Evolutionary conservation across 2,888 invertebrate genomes (phyloP).

Genomic region (Leptopterna dolabrata): DNA sequence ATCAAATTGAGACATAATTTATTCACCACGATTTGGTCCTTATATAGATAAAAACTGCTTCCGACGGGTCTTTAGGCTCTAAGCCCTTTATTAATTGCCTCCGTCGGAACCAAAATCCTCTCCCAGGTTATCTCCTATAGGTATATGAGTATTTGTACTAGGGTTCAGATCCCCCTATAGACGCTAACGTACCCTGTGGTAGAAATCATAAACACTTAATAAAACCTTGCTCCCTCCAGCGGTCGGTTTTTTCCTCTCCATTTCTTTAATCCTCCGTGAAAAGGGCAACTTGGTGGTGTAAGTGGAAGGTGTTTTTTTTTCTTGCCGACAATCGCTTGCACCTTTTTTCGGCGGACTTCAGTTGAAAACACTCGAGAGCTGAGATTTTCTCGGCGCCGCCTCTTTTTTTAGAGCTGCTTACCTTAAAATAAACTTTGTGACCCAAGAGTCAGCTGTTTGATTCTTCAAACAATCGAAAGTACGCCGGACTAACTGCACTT

Average conservation of each 20-base stretch:
- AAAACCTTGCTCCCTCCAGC: background rate
- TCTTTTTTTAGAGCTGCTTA: background rate
- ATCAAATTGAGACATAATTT: background rate
- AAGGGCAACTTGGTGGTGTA: background rate
- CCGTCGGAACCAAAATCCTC: background rate
- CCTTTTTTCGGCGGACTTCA: background rate
- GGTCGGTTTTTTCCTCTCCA: background rate
- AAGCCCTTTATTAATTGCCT: background rate
- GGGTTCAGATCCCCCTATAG: background rate
- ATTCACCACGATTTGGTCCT: background rate
- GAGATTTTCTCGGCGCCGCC: background rate
- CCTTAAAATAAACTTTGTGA: background rate
- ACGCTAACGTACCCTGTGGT: background rate
- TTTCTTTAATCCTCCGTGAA: background rate
- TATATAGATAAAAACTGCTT: background rate
- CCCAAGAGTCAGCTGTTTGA: background rate
- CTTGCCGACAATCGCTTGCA: background rate
- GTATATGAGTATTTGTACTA: background rate
- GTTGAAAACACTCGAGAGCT: background rate
- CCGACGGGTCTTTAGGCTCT: background rate
- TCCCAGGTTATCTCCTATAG: background rate
- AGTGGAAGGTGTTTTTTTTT: background rate
- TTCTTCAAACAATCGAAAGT: too few relatives aligned
- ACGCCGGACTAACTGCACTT: too few relatives aligned
- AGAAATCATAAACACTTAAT: background rate